Evolutionary conservation across 1,140 invertebrate species (phyloP).

Genomic region (Neodiprion virginianus): DNA sequence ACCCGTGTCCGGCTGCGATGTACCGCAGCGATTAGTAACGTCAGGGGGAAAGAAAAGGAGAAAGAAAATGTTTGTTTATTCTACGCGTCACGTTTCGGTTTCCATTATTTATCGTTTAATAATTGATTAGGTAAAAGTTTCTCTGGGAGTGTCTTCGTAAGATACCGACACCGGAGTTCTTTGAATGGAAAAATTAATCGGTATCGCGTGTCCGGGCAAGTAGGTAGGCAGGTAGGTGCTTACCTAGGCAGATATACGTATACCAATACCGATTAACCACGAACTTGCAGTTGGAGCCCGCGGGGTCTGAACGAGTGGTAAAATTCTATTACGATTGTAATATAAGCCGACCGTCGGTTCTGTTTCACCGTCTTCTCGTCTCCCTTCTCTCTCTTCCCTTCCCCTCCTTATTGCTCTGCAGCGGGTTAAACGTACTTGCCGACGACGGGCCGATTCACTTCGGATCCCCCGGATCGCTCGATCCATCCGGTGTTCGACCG

Average conservation of each 20-base stretch:
- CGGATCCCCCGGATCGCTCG: background rate
- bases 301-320: background rate
- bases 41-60: no score
- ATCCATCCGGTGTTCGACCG: background rate
- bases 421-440: background rate
- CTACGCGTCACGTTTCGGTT: background rate
- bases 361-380: background rate
- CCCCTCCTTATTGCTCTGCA: no score
- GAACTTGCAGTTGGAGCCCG: no score
- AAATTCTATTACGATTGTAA: background rate
- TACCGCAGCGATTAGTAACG: no score
- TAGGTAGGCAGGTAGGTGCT: no score
- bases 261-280: no score
- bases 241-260: no score
- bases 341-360: background rate
- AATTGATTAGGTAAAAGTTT: background rate
- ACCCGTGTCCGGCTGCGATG: no score
- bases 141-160: background rate
- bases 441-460: background rate
- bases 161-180: background rate
- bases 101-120: constrained; percentile 3
- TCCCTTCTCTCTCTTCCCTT: background rate
- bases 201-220: background rate
- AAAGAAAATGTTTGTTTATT: background rate
- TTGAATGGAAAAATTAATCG: background rate